Evolutionary conservation across 2,113 vertebrate genomes (phyloP).

Genomic region (Plectropomus leopardus): DNA sequence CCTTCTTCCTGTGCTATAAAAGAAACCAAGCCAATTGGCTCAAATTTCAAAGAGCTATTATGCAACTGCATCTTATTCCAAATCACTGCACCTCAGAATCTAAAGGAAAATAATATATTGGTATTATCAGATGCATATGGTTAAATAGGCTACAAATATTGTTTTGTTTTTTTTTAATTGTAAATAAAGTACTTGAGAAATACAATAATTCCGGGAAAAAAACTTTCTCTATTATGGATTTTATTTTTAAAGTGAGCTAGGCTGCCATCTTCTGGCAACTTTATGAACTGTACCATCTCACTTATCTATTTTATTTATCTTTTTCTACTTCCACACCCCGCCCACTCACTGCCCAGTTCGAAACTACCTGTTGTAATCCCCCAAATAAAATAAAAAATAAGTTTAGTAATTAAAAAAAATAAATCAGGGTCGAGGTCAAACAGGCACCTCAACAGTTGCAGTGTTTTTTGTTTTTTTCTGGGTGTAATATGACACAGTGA

Average conservation of each 20-base stretch:
- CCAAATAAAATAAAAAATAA: not conserved
- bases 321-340: not conserved
- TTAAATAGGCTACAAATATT: too few relatives aligned
- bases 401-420: not conserved
- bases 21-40: too few relatives aligned
- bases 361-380: slow-evolving; percentile 20
- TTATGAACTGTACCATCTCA: not conserved
- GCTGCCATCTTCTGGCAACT: slow-evolving; percentile 32
- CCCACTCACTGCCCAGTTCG: not conserved
- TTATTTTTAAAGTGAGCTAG: not conserved
- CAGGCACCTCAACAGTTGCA: not conserved
- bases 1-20: too few relatives aligned
- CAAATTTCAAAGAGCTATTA: too few relatives aligned
- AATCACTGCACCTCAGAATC: too few relatives aligned
- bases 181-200: too few relatives aligned
- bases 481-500: slow-evolving; percentile 60
- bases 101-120: too few relatives aligned
- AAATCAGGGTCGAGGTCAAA: not conserved
- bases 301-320: not conserved
- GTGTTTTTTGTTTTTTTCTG: not conserved
- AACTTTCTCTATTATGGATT: too few relatives aligned
- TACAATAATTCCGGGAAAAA: too few relatives aligned
- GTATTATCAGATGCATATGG: too few relatives aligned
- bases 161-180: too few relatives aligned
- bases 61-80: too few relatives aligned